Base-by-base conservation (phyloP, 2,797 vertebrate genomes). In the Trachops cirrhosus region DNA sequence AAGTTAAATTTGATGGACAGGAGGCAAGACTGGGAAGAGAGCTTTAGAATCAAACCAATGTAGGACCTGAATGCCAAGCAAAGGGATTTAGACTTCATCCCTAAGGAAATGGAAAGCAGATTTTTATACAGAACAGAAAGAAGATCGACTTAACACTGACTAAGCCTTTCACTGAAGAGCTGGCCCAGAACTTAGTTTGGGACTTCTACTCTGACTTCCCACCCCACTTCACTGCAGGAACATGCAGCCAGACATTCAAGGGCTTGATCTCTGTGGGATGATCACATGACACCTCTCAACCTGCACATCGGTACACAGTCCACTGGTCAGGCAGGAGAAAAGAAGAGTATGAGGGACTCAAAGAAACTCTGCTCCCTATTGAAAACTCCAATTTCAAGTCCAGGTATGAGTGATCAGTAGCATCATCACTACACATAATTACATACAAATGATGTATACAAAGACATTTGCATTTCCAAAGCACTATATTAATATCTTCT, bases 41-140 rank as follows among this genome's bases (percentile, higher is more conserved):
- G 12, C 39, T 64, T 59, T 62, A 54, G 18, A 92, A 37, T 34
- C 57, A 70, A 90, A 68, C 24, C 83, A 74, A 8, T 22, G 15
- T 54, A 85, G 89, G 62, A n/a, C 57, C 8, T 54, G 29, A 68
- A 62, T 73, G 52, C 48, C 77, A 93, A 37, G 21, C 41, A 37
- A 89, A 75, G 24, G 46, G 78, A 96, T 91, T 22, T 57, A 57
- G 21, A 88, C 64, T 57, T 41, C 41, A 11, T 78, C 34, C 52
- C 70, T 74, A 70, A 93, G 52, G 37, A 96, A 80, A 92, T 39
- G 15, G 75, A 41, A 95, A 67, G 26, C n/a, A 39, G 71, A 46
- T 52, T 79, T 79, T 92, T 80, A 79, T 18, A 48, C 15, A 85
- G 37, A 57, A 74, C 41, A 95, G 32, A 86, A 9, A 87, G 18